These are phyloP conservation scores for Cepphus grylle DNA, from an alignment of 2,113 vertebrate species.

Conservation along the genomic window DNA sequence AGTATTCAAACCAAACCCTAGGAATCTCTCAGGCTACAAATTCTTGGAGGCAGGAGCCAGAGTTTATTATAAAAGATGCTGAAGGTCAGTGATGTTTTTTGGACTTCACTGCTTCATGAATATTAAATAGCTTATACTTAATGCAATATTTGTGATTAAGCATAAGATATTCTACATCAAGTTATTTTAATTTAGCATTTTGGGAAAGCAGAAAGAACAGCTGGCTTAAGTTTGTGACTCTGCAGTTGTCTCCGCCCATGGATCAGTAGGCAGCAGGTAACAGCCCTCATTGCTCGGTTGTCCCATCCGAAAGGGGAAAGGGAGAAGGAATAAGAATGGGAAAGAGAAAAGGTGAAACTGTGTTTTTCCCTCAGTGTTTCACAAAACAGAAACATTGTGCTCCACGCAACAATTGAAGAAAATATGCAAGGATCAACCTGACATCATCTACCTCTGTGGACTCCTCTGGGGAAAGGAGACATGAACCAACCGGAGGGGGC, in stretches of 20 bases:
- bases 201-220: neutral
- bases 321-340: neutral
- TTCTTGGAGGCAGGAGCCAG: neutral
- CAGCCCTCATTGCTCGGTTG: rapidly evolving
- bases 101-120: neutral
- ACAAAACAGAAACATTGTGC: neutral
- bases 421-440: neutral
- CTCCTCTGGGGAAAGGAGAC: neutral
- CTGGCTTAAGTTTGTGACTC: neutral
- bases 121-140: neutral
- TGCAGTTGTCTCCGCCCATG: neutral
- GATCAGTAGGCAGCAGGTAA: neutral
- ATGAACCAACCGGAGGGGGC: neutral
- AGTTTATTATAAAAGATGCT: neutral
- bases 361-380: neutral
- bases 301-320: neutral
- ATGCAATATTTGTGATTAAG: neutral
- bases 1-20: neutral
- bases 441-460: neutral
- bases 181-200: neutral
- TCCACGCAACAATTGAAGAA: neutral
- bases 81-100: neutral
- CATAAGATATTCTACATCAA: neutral
- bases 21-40: neutral
- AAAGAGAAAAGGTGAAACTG: neutral